Evolutionary conservation across 2,113 vertebrate species (phyloP).

Genomic region (Dolichallabes microphthalmus): DNA sequence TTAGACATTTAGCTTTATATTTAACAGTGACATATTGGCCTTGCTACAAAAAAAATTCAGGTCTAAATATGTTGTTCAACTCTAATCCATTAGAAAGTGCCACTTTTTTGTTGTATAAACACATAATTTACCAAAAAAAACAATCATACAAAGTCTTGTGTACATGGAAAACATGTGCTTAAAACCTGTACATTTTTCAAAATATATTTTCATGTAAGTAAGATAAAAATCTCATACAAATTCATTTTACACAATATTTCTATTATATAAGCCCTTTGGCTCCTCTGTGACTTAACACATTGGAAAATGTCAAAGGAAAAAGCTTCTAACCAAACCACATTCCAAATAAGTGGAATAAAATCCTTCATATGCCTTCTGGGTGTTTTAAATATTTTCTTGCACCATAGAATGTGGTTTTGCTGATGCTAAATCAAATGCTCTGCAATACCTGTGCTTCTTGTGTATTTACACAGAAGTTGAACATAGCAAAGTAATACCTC

Average conservation of each 20-base stretch:
- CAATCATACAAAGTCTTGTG: neutral
- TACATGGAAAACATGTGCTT: neutral
- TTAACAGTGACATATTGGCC: neutral
- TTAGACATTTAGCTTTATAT: neutral
- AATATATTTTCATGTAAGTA: constrained; percentile 4
- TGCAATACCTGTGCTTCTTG: neutral
- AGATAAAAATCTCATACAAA: constrained; percentile 10
- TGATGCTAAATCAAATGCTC: neutral
- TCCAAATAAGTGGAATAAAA: constrained; percentile 13
- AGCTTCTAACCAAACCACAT: neutral
- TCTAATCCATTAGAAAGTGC: neutral
- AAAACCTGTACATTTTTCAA: neutral
- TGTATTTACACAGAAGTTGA: neutral
- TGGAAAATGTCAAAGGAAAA: constrained; percentile 2
- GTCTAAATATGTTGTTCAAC: neutral
- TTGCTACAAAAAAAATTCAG: neutral
- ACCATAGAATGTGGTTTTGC: constrained; percentile 1
- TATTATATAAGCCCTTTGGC: constrained; percentile 13
- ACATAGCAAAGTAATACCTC: neutral
- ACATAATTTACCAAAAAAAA: neutral
- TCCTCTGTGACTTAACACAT: neutral
- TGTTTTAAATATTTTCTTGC: neutral
- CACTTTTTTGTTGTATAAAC: constrained; percentile 8
- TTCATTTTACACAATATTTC: constrained; percentile 29
- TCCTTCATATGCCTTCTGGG: neutral